A percentile compares a stretch with the other conserved stretches of the same genome.
Evolutionary conservation across 2,113 vertebrate genomes (phyloP).

Genomic region (Eptesicus fuscus): DNA sequence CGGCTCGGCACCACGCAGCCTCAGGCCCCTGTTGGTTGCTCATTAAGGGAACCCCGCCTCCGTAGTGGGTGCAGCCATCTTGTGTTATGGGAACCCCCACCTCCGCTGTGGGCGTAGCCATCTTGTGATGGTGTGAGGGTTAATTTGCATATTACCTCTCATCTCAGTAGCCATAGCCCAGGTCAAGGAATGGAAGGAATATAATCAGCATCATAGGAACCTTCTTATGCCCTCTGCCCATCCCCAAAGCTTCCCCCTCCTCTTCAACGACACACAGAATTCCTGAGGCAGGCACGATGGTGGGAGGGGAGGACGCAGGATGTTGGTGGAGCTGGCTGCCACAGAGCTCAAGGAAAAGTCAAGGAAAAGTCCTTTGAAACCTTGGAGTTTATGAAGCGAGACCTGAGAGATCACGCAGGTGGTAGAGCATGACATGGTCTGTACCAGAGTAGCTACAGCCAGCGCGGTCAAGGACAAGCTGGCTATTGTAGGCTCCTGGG

Average conservation of each 20-base stretch:
- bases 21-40: no score
- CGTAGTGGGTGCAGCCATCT: no score
- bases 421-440: constrained; percentile 96
- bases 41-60: no score
- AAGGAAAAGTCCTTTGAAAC: constrained; percentile 91
- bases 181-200: neutral
- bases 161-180: neutral
- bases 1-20: no score
- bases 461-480: constrained; percentile 94
- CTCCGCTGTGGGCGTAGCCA: no score
- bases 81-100: no score
- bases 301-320: no score
- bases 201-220: neutral
- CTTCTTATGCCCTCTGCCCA: neutral
- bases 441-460: constrained; percentile 95
- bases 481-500: constrained; percentile 90
- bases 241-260: neutral
- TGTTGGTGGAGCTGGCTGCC: no score
- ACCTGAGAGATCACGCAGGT: constrained; percentile 95
- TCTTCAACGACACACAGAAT: neutral
- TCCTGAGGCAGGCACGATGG: no score
- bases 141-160: neutral
- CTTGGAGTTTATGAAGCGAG: constrained; percentile 95
- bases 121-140: no score
- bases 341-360: constrained; percentile 71